Conservation (phyloP, 2,888 invertebrate genomes). For the Trisateles emortualis region DNA sequence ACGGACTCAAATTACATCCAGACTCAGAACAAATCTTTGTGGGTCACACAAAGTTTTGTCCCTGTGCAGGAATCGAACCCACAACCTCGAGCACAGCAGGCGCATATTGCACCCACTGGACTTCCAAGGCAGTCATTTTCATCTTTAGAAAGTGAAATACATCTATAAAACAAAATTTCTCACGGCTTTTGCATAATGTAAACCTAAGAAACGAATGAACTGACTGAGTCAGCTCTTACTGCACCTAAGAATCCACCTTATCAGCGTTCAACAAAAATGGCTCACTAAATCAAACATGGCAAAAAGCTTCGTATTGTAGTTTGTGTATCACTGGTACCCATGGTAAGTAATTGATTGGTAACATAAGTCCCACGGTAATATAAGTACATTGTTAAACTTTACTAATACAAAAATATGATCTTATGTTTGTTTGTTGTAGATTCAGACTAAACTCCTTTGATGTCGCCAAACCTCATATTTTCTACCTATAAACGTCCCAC, state of each 20-base stretch:
- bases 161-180: neutral
- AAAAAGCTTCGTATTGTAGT: neutral
- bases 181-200: neutral
- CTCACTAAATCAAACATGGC: neutral
- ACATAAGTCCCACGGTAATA: neutral
- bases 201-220: neutral
- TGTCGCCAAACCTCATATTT: too few species aligned
- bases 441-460: neutral
- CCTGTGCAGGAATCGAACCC: too few species aligned
- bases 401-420: neutral
- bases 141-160: neutral
- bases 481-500: too few species aligned
- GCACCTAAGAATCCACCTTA: neutral
- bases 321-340: neutral
- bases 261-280: neutral
- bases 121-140: too few species aligned
- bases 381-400: neutral
- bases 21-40: too few species aligned
- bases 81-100: too few species aligned
- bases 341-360: neutral
- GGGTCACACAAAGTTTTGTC: too few species aligned
- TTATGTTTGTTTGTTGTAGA: neutral
- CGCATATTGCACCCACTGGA: too few species aligned
- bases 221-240: neutral
- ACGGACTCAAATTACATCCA: too few species aligned